Conservation (phyloP, 1,140 invertebrate species). For the Scaptodrosophila lebanonensis region DNA sequence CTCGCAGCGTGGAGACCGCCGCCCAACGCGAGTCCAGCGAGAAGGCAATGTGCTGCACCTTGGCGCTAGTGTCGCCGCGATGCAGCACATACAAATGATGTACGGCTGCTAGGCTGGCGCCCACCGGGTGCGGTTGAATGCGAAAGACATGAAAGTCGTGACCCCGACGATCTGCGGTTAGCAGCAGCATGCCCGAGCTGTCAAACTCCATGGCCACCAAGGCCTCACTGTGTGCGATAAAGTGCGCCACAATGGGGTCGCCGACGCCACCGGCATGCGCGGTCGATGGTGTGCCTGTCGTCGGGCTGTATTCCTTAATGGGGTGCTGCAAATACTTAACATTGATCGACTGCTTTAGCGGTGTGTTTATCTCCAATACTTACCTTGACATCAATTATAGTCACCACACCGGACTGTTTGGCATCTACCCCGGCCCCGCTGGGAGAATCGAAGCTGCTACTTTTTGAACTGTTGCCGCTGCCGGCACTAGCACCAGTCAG, state of each 20-base stretch:
- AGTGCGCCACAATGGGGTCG: constrained; percentile 93
- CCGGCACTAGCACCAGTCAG: constrained; percentile 81
- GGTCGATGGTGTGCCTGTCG: constrained; percentile 56
- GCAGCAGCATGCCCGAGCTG: constrained; percentile 91
- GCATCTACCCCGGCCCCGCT: constrained; percentile 78
- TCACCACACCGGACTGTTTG: constrained; percentile 91
- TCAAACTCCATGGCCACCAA: constrained; percentile 95
- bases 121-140: constrained; percentile 94
- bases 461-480: constrained; percentile 71
- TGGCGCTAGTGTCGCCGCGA: constrained; percentile 89
- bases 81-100: constrained; percentile 98
- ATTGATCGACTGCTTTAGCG: not conserved
- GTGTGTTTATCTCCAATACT: not conserved
- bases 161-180: constrained; percentile 95
- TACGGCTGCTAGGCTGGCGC: constrained; percentile 91
- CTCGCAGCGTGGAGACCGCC: constrained; percentile 94
- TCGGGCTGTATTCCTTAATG: constrained; percentile 73
- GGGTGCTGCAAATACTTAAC: constrained; percentile 47
- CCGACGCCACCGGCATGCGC: constrained; percentile 62
- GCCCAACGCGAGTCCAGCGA: constrained; percentile 97
- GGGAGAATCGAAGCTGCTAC: constrained; percentile 73
- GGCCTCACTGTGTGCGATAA: constrained; percentile 94
- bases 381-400: constrained; percentile 91
- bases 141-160: constrained; percentile 98
- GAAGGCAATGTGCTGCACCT: constrained; percentile 92